Evolutionary conservation across 2,888 invertebrate genomes (phyloP).

Genomic region (Mylabris sibirica): DNA sequence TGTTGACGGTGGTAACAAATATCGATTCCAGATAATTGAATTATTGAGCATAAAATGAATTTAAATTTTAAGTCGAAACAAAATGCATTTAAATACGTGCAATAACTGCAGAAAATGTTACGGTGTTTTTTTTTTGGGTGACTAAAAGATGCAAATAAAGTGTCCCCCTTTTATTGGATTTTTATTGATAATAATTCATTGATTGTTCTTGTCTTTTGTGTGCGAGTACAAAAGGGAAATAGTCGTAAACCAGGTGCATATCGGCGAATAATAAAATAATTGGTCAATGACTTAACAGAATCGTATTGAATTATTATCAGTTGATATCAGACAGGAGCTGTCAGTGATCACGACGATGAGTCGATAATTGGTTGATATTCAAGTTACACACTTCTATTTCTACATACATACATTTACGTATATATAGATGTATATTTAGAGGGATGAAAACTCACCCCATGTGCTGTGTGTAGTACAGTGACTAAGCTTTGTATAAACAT

Average conservation of each 20-base stretch:
- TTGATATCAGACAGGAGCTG: slow-evolving; percentile 51
- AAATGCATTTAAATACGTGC: slow-evolving; percentile 1
- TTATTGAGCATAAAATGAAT: no score
- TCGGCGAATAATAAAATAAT: slow-evolving; percentile 52
- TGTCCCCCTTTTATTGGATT: neutral
- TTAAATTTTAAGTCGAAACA: neutral
- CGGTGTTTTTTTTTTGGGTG: neutral
- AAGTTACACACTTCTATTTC: slow-evolving; percentile 36
- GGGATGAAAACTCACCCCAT: slow-evolving; percentile 38
- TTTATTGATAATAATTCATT: neutral
- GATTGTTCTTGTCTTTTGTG: neutral
- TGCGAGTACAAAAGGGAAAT: neutral
- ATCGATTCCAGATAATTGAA: neutral
- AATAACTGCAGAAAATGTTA: neutral
- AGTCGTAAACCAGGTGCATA: slow-evolving; percentile 45
- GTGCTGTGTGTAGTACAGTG: slow-evolving; percentile 45
- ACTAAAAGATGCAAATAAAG: neutral
- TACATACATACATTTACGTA: no score
- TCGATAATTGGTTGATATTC: slow-evolving; percentile 56
- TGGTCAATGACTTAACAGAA: slow-evolving; percentile 59
- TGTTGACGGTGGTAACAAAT: neutral
- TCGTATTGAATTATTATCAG: slow-evolving; percentile 52
- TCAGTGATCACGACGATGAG: slow-evolving; percentile 56
- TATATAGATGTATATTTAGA: slow-evolving; percentile 6
- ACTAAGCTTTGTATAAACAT: slow-evolving; percentile 55